These are phyloP conservation scores for Sphaerophoria rueppellii DNA, from an alignment of 2,888 invertebrate genomes.

Conservation along the genomic window DNA sequence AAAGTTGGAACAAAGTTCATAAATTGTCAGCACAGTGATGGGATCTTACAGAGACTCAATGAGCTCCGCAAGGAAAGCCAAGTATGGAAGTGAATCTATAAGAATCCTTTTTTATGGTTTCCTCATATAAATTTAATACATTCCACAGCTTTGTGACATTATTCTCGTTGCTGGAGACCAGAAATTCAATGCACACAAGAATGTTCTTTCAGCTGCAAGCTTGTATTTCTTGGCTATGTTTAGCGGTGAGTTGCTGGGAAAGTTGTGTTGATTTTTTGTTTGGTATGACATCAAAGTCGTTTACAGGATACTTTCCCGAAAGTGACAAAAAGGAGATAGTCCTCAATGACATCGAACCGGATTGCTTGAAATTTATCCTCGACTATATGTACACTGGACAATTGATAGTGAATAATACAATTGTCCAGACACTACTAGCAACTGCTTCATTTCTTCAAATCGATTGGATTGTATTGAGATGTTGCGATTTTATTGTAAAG, in stretches of 20 bases:
- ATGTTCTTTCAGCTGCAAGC: conserved; percentile 76
- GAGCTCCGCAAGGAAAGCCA: conserved; percentile 61
- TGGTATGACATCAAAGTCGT: no score
- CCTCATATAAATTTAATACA: conserved; percentile 7
- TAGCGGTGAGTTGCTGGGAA: conserved; percentile 66
- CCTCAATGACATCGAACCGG: conserved; percentile 75
- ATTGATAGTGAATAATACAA: conserved; percentile 73
- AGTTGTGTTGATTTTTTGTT: neutral
- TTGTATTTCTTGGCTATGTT: conserved; percentile 77
- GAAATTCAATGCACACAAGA: conserved; percentile 75
- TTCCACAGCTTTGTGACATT: conserved; percentile 75
- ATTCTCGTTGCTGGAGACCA: conserved; percentile 73
- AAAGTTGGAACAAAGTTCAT: conserved; percentile 47
- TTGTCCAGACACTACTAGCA: conserved; percentile 75
- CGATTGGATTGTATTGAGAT: conserved; percentile 75
- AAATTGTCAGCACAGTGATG: conserved; percentile 67
- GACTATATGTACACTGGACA: conserved; percentile 77
- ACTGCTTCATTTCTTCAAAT: conserved; percentile 76
- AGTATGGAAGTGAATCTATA: conserved; percentile 21
- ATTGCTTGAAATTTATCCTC: conserved; percentile 74
- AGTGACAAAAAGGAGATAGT: conserved; percentile 75
- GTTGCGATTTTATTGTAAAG: conserved; percentile 75
- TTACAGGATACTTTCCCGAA: conserved; percentile 76
- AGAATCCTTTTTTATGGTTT: neutral
- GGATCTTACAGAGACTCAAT: conserved; percentile 41